Evolutionary conservation across 2,888 invertebrate species (phyloP).

Genomic region (Meloe dianella): DNA sequence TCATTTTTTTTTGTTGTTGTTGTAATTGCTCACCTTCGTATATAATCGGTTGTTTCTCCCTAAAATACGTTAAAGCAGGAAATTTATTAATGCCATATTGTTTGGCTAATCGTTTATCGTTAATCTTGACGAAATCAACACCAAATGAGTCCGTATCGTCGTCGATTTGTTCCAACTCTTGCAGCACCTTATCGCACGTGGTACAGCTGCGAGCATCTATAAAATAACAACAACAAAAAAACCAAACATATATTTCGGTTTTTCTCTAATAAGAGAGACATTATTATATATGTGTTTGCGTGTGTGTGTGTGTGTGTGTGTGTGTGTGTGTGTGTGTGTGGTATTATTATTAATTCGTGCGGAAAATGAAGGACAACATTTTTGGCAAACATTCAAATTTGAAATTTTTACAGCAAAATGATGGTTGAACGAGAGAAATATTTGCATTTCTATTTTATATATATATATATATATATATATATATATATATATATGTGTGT

Average conservation of each 20-base stretch:
- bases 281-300: no score
- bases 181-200: constrained; percentile 89
- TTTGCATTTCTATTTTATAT: not conserved
- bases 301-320: no score
- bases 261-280: no score
- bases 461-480: no score
- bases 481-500: no score
- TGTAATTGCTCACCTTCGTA: constrained; percentile 77
- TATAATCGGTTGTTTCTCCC: constrained; percentile 94
- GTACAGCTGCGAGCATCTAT: constrained; percentile 90
- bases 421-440: not conserved
- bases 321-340: no score
- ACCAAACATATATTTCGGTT: not conserved
- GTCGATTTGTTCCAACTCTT: constrained; percentile 92
- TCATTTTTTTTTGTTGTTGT: not conserved
- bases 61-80: constrained; percentile 95
- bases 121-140: constrained; percentile 94
- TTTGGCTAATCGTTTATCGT: constrained; percentile 94
- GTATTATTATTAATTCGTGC: not conserved
- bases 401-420: not conserved
- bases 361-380: constrained; percentile 6
- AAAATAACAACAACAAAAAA: constrained; percentile 43
- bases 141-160: constrained; percentile 94
- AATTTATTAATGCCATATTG: constrained; percentile 95
- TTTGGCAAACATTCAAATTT: not conserved